Base-by-base conservation (phyloP, 92 coral and sea anemone genomes). In the Actinostola sp. region DNA sequence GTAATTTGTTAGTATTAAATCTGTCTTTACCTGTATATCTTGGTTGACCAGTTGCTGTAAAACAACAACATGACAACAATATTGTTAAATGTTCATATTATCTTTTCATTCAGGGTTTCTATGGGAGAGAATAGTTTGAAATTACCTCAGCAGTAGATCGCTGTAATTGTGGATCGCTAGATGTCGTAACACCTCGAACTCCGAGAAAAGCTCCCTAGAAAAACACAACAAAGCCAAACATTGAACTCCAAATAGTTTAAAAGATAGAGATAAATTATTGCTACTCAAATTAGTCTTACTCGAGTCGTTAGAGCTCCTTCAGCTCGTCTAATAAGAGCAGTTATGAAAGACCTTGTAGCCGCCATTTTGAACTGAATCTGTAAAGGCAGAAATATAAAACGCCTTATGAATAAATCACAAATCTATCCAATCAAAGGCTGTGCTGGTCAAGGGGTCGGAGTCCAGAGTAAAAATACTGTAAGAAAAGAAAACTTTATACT, bases 141-240 rank as follows among this genome's bases (percentile, higher is more conserved):
- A 9, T 24, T 62, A 74, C 80, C 70, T 74, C 80, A 11, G 78
- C 36, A 26, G 70, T 61, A 43, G 71, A 61, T 45, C 80, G 25
- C 39, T 74, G 80, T 41, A 67, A 71, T 27, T 74, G 57, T 0
- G 43, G 59, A 53, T 53, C 63, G 13, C 59, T 73, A 6, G 82
- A 76, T 39, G 82, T 76, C 48, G 82, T 65, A 66, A 76, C 82
- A 53, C 76, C 56, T 31, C 82, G 72, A 25, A 55, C 30, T 32
- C 74, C 65, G 29, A 65, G 63, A 43, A 64, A 64, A 65, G 61
- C 66, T 21, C 73, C 82, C 82, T 76, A 26, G 23, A 70, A 70
- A 68, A 50, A n/a, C 28, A 28, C 30, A 50, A 43, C 26, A 36
- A 57, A 26, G 11, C 0, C 49, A 34, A 55, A 70, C 15, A 48